Conservation (phyloP, 2,797 vertebrate genomes). For the Chloroceryle amazona region DNA sequence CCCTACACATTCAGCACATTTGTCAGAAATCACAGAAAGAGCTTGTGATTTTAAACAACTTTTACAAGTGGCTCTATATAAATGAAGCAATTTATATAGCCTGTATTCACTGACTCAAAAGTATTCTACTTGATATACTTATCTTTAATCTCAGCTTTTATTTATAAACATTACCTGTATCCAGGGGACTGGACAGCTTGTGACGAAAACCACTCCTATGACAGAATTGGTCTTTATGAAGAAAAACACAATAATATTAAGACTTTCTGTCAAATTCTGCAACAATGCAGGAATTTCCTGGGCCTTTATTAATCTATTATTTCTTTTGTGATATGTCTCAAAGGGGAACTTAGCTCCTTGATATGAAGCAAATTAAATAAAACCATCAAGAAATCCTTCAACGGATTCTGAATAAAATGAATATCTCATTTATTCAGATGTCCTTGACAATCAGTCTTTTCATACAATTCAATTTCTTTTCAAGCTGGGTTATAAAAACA, state of each 20-base stretch:
- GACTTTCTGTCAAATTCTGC: slow-evolving; percentile 58
- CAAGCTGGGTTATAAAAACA: slow-evolving; percentile 68
- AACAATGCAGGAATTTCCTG: slow-evolving; percentile 47
- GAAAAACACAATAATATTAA: slow-evolving; percentile 36
- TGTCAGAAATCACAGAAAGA: not conserved
- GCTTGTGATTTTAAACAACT: not conserved
- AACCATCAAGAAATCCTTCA: slow-evolving; percentile 73
- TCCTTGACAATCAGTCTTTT: slow-evolving; percentile 76
- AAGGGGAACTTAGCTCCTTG: slow-evolving; percentile 65
- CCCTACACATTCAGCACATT: not conserved
- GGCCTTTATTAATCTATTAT: slow-evolving; percentile 78
- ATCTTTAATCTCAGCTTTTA: not conserved
- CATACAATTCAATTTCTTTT: slow-evolving; percentile 71
- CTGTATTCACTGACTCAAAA: not conserved
- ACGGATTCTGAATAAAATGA: slow-evolving; percentile 73
- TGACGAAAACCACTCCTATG: not conserved
- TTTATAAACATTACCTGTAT: not conserved
- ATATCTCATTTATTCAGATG: slow-evolving; percentile 69
- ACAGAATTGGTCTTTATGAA: not conserved
- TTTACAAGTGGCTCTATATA: not conserved
- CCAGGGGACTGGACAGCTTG: not conserved
- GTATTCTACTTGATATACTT: not conserved
- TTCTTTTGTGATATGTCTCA: slow-evolving; percentile 67
- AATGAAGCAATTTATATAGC: not conserved
- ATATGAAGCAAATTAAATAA: slow-evolving; percentile 77